Conservation (phyloP, 2,797 vertebrate genomes). For the Artibeus lituratus region DNA sequence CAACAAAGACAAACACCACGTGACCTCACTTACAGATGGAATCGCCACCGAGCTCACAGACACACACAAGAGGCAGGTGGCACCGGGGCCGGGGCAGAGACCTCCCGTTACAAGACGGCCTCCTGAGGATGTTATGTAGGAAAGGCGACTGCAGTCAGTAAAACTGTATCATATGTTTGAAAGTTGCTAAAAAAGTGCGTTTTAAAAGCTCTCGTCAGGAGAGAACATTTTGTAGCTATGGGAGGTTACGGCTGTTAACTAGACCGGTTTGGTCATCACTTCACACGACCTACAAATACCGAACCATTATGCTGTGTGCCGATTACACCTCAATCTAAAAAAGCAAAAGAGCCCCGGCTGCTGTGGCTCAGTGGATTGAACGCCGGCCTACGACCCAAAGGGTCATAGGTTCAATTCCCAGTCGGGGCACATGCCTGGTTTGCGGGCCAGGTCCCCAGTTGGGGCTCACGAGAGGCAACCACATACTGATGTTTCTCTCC, state of each 20-base stretch:
- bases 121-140: accelerated
- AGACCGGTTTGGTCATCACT: accelerated
- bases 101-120: accelerated
- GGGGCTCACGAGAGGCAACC: too few species aligned
- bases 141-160: accelerated
- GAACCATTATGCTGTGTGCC: accelerated
- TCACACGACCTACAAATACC: accelerated
- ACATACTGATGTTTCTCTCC: too few species aligned
- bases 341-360: too few species aligned
- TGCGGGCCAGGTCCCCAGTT: too few species aligned
- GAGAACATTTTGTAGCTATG: accelerated
- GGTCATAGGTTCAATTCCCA: too few species aligned
- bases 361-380: too few species aligned
- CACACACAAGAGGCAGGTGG: accelerated
- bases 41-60: neutral
- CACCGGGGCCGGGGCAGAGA: accelerated
- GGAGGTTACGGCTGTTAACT: accelerated
- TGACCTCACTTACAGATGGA: neutral
- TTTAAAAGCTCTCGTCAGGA: neutral
- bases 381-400: too few species aligned
- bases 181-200: neutral
- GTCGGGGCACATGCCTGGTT: too few species aligned
- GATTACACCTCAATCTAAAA: accelerated
- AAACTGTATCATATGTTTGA: accelerated
- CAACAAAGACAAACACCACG: accelerated